Evolutionary conservation across 2,797 vertebrate genomes (phyloP).

Genomic region (Cephalopachus bancanus): DNA sequence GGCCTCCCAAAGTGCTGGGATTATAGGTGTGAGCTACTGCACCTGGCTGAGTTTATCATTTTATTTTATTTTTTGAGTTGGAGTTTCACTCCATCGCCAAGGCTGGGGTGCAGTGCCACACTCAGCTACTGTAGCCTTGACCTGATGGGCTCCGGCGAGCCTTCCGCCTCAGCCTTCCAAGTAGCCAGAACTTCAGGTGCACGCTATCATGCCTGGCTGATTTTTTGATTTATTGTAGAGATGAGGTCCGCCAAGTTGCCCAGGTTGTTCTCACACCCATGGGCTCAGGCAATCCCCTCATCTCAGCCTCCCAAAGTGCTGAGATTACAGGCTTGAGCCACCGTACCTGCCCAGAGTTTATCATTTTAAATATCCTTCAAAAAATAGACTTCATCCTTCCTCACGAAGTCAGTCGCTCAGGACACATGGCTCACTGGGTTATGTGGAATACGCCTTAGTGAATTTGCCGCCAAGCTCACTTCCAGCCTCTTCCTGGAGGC

Average conservation of each 20-base stretch:
- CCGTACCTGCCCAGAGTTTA: neutral
- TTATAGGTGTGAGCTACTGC: too few species aligned
- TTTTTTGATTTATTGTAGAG: neutral
- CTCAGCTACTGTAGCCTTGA: too few species aligned
- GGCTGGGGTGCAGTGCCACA: too few species aligned
- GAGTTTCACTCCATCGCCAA: too few species aligned
- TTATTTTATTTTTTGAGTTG: too few species aligned
- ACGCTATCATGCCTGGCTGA: neutral
- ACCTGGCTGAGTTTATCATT: too few species aligned
- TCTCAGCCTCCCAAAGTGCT: neutral
- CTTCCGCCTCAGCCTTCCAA: neutral
- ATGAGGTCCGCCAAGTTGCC: neutral
- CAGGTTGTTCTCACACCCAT: neutral
- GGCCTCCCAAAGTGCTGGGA: too few species aligned
- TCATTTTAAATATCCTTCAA: neutral
- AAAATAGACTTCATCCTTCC: neutral
- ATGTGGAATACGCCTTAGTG: neutral
- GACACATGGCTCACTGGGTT: neutral
- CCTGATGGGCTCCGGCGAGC: too few species aligned
- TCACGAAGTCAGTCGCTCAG: neutral
- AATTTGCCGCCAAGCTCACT: neutral
- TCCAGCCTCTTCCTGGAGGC: neutral
- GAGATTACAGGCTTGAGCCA: neutral
- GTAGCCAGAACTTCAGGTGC: neutral
- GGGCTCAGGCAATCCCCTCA: neutral